Conservation (phyloP, 2,888 invertebrate species). For the Nephrocerus scutellatus region DNA sequence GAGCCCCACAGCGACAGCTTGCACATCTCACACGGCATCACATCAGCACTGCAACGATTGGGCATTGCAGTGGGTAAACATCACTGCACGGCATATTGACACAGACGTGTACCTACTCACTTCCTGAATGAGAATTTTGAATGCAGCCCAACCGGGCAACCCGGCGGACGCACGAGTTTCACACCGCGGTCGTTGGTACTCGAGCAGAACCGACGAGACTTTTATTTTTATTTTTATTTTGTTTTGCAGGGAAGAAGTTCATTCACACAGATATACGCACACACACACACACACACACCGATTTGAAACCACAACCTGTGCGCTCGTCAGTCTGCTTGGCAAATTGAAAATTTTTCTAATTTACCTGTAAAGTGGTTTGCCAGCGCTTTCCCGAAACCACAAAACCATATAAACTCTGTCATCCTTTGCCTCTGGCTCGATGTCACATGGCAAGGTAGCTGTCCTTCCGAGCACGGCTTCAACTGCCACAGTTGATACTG, state of each 20-base stretch:
- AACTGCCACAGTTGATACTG: constrained; percentile 65
- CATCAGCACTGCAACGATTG: too few species aligned
- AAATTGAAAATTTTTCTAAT: not conserved
- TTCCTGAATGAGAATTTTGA: too few species aligned
- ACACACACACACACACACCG: constrained; percentile 14
- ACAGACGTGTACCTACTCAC: too few species aligned
- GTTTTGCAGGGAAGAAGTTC: not conserved
- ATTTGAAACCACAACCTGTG: constrained; percentile 22
- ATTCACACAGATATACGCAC: not conserved
- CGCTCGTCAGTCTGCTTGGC: not conserved
- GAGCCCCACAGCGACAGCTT: too few species aligned
- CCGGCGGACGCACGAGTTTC: too few species aligned
- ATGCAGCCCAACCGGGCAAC: too few species aligned
- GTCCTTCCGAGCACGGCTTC: constrained; percentile 79
- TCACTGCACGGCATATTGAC: too few species aligned
- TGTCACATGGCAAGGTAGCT: constrained; percentile 82
- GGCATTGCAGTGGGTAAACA: too few species aligned
- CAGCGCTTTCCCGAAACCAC: constrained; percentile 81
- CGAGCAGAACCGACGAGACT: too few species aligned
- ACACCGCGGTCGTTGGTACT: too few species aligned
- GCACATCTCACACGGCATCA: too few species aligned
- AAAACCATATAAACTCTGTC: constrained; percentile 88
- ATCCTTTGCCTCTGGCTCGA: constrained; percentile 72
- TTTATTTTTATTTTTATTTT: too few species aligned
- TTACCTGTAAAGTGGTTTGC: constrained; percentile 87